phyloP scores from a whole-genome alignment of 2,113 vertebrate species.

The Hippocampus abdominalis region DNA sequence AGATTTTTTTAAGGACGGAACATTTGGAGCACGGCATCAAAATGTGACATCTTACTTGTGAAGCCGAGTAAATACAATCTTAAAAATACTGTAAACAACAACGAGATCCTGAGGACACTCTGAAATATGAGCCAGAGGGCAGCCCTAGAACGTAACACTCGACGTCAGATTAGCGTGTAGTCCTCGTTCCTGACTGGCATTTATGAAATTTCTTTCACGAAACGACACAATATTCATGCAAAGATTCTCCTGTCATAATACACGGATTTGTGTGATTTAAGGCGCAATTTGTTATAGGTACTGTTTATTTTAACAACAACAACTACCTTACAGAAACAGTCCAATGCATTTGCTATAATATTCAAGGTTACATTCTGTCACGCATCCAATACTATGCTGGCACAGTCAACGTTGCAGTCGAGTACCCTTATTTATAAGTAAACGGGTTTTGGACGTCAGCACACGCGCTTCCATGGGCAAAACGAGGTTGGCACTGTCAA shows the following conservation, averaged over 20 bases:
- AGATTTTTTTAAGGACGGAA: neutral
- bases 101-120: neutral
- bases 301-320: neutral
- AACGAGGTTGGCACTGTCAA: conserved; percentile 38
- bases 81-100: neutral
- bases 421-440: neutral
- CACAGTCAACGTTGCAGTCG: neutral
- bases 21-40: neutral
- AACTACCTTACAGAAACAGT: no score
- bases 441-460: conserved; percentile 6
- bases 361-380: neutral
- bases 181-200: conserved; percentile 45
- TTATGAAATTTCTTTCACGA: conserved; percentile 56
- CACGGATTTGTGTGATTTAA: neutral
- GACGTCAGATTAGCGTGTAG: conserved; percentile 28
- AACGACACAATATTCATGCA: conserved; percentile 38
- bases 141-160: conserved; percentile 37
- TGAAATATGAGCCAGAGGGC: conserved; percentile 4
- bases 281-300: neutral
- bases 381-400: neutral
- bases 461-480: conserved; percentile 22
- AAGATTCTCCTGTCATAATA: conserved; percentile 11
- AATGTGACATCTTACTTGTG: neutral
- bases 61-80: neutral
- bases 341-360: neutral